phyloP scores from a whole-genome alignment of 2,113 vertebrate species.

The Columba livia region DNA sequence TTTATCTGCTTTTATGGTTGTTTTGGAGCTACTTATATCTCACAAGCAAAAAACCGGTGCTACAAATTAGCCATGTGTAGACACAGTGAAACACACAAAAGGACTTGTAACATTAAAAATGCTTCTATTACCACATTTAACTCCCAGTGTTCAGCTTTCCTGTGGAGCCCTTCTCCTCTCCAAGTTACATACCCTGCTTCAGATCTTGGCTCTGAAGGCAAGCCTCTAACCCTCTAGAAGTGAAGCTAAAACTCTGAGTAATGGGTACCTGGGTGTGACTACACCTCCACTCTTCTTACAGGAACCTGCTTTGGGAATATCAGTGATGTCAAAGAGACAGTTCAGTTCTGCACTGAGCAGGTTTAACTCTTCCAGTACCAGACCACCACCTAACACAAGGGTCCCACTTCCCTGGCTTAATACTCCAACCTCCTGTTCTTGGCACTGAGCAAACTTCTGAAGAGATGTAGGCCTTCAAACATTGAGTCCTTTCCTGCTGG shows the following conservation, averaged over 20 bases:
- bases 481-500: fast-evolving
- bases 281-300: neutral
- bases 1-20: neutral
- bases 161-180: neutral
- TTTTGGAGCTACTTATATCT: neutral
- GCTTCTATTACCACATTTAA: neutral
- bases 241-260: neutral
- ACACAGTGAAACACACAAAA: neutral
- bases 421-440: neutral
- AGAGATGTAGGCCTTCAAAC: neutral
- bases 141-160: neutral
- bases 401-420: neutral
- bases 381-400: neutral
- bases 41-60: neutral
- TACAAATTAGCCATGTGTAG: neutral
- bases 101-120: neutral
- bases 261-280: neutral
- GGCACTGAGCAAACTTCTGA: neutral
- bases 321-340: neutral
- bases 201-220: neutral
- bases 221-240: neutral
- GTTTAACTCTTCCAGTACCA: neutral
- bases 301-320: neutral
- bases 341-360: neutral
- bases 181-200: neutral